Percentiles rank a stretch among this genome's conserved stretches.
phyloP scores from a whole-genome alignment of 2,113 vertebrate species.

The Haemorhous mexicanus region DNA sequence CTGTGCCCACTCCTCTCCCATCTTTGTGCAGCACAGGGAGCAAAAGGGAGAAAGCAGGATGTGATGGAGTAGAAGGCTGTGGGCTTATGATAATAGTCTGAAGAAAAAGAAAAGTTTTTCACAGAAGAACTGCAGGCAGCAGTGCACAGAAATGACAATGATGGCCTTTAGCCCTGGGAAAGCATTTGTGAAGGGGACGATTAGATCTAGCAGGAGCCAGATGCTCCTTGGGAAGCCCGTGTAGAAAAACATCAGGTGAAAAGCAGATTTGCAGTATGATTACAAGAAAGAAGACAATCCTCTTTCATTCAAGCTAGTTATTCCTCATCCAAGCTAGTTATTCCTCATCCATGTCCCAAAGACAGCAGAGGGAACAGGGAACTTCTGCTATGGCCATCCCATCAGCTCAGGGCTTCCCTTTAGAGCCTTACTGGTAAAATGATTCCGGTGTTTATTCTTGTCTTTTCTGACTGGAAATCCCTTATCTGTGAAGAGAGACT shows the following conservation, averaged over 20 bases:
- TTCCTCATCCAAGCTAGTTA: not conserved
- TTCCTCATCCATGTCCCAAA: not conserved
- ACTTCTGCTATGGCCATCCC: not conserved
- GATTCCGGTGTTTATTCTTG: not conserved
- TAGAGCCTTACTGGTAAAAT: not conserved
- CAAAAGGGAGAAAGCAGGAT: not conserved
- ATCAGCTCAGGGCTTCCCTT: not conserved
- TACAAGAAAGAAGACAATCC: not conserved
- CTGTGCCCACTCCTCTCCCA: not conserved
- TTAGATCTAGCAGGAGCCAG: not conserved
- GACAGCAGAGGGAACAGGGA: not conserved
- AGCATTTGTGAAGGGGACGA: not conserved
- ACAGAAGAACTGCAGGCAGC: not conserved
- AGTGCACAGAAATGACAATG: not conserved
- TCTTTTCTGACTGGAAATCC: not conserved
- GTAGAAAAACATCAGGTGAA: not conserved
- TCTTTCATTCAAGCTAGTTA: not conserved
- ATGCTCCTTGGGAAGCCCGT: not conserved
- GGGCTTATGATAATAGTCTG: not conserved
- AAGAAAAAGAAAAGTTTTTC: not conserved
- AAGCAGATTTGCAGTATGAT: not conserved
- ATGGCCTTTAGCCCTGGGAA: not conserved
- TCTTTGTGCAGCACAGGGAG: not conserved
- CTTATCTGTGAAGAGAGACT: not conserved
- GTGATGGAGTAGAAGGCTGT: not conserved